phyloP scores from a whole-genome alignment of 2,888 invertebrate species.

The Phortica magna region DNA sequence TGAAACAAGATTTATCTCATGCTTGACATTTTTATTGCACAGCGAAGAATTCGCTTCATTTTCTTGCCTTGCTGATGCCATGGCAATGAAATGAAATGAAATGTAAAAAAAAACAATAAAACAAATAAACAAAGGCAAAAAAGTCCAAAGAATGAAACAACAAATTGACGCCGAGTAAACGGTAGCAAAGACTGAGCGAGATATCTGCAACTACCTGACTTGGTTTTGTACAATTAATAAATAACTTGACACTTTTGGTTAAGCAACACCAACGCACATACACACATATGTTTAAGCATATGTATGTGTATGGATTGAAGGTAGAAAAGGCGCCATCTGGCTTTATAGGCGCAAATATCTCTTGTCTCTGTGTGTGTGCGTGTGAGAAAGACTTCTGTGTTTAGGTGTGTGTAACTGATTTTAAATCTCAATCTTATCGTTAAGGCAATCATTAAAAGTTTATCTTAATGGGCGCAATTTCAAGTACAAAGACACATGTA shows the following conservation, averaged over 20 bases:
- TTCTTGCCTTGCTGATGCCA: background rate
- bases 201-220: background rate
- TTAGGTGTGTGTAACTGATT: too few species aligned
- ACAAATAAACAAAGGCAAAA: background rate
- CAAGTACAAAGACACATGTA: too few species aligned
- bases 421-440: too few species aligned
- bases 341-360: background rate
- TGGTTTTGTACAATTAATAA: slow-evolving; percentile 1
- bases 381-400: too few species aligned
- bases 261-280: background rate
- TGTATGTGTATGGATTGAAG: background rate
- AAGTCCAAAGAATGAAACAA: background rate
- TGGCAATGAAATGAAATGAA: background rate
- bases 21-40: slow-evolving; percentile 24
- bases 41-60: slow-evolving; percentile 10
- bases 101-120: slow-evolving; percentile 2
- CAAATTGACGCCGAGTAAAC: background rate
- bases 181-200: background rate
- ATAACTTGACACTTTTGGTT: slow-evolving; percentile 20
- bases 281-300: too few species aligned
- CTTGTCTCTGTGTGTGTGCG: background rate
- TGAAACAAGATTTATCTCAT: slow-evolving; percentile 18
- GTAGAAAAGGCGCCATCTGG: background rate
- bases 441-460: too few species aligned
- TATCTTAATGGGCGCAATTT: too few species aligned